A percentile compares a stretch with the other conserved stretches of the same genome.
phyloP scores from a whole-genome alignment of 2,888 invertebrate genomes.

The Acleris cristana region DNA sequence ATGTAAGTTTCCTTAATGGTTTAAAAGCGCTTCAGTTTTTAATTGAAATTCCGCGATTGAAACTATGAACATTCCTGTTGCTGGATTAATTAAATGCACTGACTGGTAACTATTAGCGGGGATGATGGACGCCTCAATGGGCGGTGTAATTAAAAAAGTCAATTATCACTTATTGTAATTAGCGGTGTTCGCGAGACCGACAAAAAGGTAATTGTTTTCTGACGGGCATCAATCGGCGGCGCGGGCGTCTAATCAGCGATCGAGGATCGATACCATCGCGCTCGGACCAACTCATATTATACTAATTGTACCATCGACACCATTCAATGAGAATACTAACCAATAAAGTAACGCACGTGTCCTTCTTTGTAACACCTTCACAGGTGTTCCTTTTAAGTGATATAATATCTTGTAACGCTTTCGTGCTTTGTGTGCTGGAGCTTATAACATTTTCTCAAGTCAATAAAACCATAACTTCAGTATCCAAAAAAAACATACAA shows the following conservation, averaged over 20 bases:
- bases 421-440: background rate
- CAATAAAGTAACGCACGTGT: background rate
- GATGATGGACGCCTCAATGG: slow-evolving; percentile 77
- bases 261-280: slow-evolving; percentile 20
- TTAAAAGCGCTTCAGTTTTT: slow-evolving; percentile 57
- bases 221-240: slow-evolving; percentile 63
- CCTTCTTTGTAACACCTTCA: background rate
- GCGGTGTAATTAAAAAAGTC: slow-evolving; percentile 78
- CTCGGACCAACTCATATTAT: slow-evolving; percentile 26
- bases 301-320: slow-evolving; percentile 31
- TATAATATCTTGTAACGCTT: background rate
- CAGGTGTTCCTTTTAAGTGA: background rate
- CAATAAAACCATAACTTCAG: slow-evolving; percentile 36
- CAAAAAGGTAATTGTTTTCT: slow-evolving; percentile 80
- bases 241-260: slow-evolving; percentile 46
- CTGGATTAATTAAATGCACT: slow-evolving; percentile 77
- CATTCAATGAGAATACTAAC: slow-evolving; percentile 4
- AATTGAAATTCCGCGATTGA: slow-evolving; percentile 74
- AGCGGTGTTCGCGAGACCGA: slow-evolving; percentile 72
- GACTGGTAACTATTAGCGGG: slow-evolving; percentile 79
- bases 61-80: slow-evolving; percentile 64
- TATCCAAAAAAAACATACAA: slow-evolving; percentile 64
- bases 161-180: slow-evolving; percentile 82
- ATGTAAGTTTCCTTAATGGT: slow-evolving; percentile 38
- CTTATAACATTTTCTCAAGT: background rate